phyloP scores from a whole-genome alignment of 2,888 invertebrate species.

The Yponomeuta cagnagella region DNA sequence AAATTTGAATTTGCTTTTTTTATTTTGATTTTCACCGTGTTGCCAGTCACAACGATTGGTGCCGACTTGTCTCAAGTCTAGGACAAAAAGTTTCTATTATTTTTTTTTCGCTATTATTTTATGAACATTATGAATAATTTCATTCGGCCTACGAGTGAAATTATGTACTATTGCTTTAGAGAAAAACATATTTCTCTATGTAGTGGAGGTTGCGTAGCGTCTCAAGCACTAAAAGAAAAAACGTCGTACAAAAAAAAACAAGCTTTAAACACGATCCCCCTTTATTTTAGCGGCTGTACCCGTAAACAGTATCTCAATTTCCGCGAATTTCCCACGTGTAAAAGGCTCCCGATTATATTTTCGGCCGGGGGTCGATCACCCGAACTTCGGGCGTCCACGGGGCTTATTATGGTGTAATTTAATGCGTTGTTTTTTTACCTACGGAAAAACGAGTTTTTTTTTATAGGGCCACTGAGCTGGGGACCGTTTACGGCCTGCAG shows the following conservation, averaged over 20 bases:
- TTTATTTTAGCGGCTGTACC: constrained; percentile 23
- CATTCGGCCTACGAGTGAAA: too few species aligned
- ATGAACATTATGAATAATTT: too few species aligned
- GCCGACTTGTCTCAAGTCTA: background rate
- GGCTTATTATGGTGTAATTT: constrained; percentile 68
- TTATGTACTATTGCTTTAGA: too few species aligned
- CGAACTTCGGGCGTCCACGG: constrained; percentile 47
- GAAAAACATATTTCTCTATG: too few species aligned
- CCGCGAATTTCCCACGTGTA: constrained; percentile 68
- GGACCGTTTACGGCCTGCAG: constrained; percentile 52
- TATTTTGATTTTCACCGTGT: constrained; percentile 3
- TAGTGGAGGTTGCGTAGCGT: background rate
- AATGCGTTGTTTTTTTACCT: constrained; percentile 60
- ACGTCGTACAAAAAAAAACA: constrained; percentile 16
- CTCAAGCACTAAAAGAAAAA: background rate
- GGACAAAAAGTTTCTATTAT: too few species aligned
- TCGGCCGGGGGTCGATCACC: constrained; percentile 58
- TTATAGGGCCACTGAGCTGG: constrained; percentile 45
- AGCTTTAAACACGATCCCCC: constrained; percentile 26
- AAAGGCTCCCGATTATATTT: constrained; percentile 30
- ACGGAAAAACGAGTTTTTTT: constrained; percentile 44
- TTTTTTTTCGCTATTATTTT: background rate
- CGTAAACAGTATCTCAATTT: constrained; percentile 8
- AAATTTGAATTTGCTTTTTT: constrained; percentile 26
- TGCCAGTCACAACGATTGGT: constrained; percentile 12